A percentile compares a stretch with the other conserved stretches of the same genome.
Conservation (phyloP, 2,797 vertebrate genomes). For the Amazona ochrocephala region DNA sequence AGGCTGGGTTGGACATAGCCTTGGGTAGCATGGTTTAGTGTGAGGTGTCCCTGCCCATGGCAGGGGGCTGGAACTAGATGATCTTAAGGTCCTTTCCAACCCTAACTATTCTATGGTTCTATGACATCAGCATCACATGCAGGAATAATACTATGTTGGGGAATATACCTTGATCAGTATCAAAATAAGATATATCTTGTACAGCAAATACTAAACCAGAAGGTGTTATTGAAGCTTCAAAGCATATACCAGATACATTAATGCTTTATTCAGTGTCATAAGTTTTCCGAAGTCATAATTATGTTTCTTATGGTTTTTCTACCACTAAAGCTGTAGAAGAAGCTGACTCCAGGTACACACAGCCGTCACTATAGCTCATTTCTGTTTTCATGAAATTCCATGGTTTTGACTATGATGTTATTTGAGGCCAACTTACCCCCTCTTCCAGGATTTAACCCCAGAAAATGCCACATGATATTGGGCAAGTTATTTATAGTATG, state of each 20-base stretch:
- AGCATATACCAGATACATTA: neutral
- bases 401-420: neutral
- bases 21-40: too few species aligned
- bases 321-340: neutral
- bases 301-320: neutral
- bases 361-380: neutral
- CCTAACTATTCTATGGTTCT: too few species aligned
- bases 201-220: neutral
- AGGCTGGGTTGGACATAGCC: too few species aligned
- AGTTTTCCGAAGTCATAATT: neutral
- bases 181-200: neutral
- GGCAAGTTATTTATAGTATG: neutral
- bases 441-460: neutral
- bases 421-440: neutral
- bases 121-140: neutral
- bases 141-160: rapidly evolving
- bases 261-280: neutral
- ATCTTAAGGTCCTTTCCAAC: too few species aligned
- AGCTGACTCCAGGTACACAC: neutral
- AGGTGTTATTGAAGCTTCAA: neutral
- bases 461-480: neutral
- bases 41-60: too few species aligned
- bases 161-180: neutral
- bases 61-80: too few species aligned
- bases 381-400: neutral